phyloP scores from a whole-genome alignment of 2,113 vertebrate genomes.

The Archilochus colubris region DNA sequence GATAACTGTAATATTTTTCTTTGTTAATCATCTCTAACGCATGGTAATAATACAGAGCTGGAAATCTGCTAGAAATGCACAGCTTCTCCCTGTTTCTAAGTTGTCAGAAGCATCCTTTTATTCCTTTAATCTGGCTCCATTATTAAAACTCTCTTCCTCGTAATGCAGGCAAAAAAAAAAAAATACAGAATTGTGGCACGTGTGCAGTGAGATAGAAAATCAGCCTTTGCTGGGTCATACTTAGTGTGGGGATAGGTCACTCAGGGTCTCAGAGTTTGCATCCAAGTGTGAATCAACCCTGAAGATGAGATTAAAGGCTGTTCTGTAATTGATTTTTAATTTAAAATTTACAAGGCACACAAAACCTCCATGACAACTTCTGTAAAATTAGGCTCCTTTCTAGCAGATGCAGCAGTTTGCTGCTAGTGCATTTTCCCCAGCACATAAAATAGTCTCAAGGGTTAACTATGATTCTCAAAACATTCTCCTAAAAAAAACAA shows the following conservation, averaged over 20 bases:
- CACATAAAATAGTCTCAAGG: background rate
- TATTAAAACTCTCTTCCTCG: conserved; percentile 59
- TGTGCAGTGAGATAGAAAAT: conserved; percentile 7
- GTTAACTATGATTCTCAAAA: conserved; percentile 3
- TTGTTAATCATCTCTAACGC: conserved; percentile 79
- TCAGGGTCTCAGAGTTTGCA: background rate
- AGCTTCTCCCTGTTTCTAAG: conserved; percentile 47
- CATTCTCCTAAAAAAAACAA: background rate
- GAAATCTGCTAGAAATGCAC: conserved; percentile 57
- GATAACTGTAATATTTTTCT: conserved; percentile 80
- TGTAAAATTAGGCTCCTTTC: background rate
- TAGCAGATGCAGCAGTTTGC: background rate
- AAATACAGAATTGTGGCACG: conserved; percentile 35
- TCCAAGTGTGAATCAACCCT: background rate
- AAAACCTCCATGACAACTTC: background rate
- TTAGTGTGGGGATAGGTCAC: background rate
- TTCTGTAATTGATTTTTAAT: conserved; percentile 45
- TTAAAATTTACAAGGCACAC: conserved; percentile 19
- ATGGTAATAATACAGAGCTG: conserved; percentile 65
- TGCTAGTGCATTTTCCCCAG: background rate
- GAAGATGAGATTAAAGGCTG: background rate
- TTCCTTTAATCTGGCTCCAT: conserved; percentile 62
- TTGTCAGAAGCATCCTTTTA: conserved; percentile 50
- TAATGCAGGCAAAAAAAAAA: conserved; percentile 36
- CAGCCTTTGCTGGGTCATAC: background rate